Base-by-base conservation (phyloP, 2,888 invertebrate species). In the Latrodectus elegans region DNA sequence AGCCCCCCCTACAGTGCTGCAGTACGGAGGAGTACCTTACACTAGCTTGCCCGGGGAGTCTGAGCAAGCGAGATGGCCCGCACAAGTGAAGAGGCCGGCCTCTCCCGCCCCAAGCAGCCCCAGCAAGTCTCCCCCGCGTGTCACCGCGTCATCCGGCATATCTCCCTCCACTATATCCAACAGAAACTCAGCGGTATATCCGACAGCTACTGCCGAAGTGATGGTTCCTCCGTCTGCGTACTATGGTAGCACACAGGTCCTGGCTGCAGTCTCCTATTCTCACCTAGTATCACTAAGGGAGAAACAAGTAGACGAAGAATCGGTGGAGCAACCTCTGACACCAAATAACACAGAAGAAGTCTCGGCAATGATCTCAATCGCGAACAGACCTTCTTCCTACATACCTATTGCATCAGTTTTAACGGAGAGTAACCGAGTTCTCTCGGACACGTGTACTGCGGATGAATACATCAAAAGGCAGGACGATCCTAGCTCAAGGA, bases 281-380 rank as follows among this genome's bases (percentile, higher is more conserved):
- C 89, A 88, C 26, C 84, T 88, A n/a, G 83, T 84, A 12, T 81
- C 88, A 12, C 26, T 88, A 3, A 49, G 81, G 15, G 84, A 88
- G 55, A 83, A 89, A 52, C 82, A 84, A 15, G 51, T 77, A 68
- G 87, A 87, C 51, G 86, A 89, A 4, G 89, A 90, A n/a, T 52
- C 71, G 15, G 85, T 88, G 52, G 90, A 89, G 52, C 85, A 88
- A 64, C 80, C 89, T 12, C 77, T 90, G 14, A 86, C 89, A 1
- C 85, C 89, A 12, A 88, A 89, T 9, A 85, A 84, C 71, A 84
- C 89, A 1, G 90, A 90, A 75, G 90, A 90, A 49, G 86, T 90
- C 12, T 88, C 89, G 8, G 87, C 89, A 67, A 84, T 89, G 80
- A 89, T 90, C 17, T 89, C 89, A 1, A 12, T 78, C 14, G 53